Evolutionary conservation across 92 coral and sea anemone species (phyloP), one percentile per base, ranked within the genome.

Genomic region (Bergia sp.): DNA sequence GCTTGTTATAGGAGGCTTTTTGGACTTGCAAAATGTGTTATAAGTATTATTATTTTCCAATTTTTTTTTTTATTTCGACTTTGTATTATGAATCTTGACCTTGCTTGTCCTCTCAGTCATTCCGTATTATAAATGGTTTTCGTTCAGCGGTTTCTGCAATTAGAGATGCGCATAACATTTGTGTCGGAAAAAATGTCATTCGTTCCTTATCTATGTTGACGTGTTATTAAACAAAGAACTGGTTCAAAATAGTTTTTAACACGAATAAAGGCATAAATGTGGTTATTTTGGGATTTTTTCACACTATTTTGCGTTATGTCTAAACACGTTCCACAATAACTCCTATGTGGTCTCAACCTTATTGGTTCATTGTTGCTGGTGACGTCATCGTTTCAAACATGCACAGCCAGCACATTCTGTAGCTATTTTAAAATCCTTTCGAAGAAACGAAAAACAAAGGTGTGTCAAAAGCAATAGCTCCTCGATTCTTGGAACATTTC

Each of bases 341-440:
- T 0, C 9, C 76, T 36, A 72, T 72, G 76, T 72, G 76, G 39
- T 36, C 76, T 29, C 41, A 36, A 2, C 76, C 41, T 29, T 18
- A 72, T 36, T 72, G 76, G 76, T 72, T 72, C 40, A 72, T 23
- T 72, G 76, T 7, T 2, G 36, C 76, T 72, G 36, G 42, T 72
- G 76, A 72, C 76, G 20, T 72, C 76, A 72, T 72, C 76, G 4
- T 13, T 72, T 23, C 76, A 36, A 11, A 72, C 76, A 72, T 72
- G 76, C 76, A 72, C 76, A 2, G 76, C 16, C 76, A 72, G 76
- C 76, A 72, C 76, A 72, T 72, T 72, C 76, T 38, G 76, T 36
- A 10, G 42, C 76, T 72, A 72, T 61, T 61, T 61, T 61, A 18
- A 61, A 61, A 61, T 2, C 0, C 69, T 61, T 61, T 61, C 69